phyloP scores from a whole-genome alignment of 2,888 invertebrate species.

The Aricia artaxerxes region DNA sequence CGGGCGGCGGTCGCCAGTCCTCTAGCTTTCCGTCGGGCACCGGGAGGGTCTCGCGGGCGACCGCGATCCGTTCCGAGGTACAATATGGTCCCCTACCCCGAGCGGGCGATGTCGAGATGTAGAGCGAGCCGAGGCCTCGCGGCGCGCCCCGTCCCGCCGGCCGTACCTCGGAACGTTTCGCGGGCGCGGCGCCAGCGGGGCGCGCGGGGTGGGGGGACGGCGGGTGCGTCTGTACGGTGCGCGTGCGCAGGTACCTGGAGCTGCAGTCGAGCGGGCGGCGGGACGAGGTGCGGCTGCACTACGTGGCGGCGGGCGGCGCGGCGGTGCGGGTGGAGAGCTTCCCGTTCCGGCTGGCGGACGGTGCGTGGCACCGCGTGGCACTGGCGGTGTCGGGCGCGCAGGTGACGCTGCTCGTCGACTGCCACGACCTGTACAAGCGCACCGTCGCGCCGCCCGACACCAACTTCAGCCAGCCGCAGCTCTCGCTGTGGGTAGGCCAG shows the following conservation, averaged over 20 bases:
- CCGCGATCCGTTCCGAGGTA: constrained; percentile 81
- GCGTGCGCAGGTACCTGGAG: constrained; percentile 88
- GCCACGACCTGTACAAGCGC: constrained; percentile 91
- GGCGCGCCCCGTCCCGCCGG: constrained; percentile 61
- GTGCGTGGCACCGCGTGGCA: constrained; percentile 93
- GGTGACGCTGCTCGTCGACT: constrained; percentile 92
- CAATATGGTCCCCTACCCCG: constrained; percentile 76
- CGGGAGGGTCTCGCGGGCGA: constrained; percentile 60
- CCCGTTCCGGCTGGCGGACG: constrained; percentile 92
- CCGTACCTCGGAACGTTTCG: constrained; percentile 81
- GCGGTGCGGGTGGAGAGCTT: constrained; percentile 90
- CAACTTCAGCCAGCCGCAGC: constrained; percentile 86
- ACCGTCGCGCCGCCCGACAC: constrained; percentile 88
- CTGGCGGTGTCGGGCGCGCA: constrained; percentile 91
- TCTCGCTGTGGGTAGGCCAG: constrained; percentile 93
- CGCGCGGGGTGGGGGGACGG: constrained; percentile 43
- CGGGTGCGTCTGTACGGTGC: constrained; percentile 47
- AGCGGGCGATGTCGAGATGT: constrained; percentile 81
- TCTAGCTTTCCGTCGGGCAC: constrained; percentile 60
- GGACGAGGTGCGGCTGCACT: constrained; percentile 92
- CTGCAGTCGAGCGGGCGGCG: constrained; percentile 94
- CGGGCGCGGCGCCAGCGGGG: constrained; percentile 55
- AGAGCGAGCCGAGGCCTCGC: constrained; percentile 76
- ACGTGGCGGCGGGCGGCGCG: constrained; percentile 84
- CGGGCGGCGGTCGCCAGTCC: constrained; percentile 54